Evolutionary conservation across 2,888 invertebrate genomes (phyloP).

Genomic region (Mimumesa dahlbomi): DNA sequence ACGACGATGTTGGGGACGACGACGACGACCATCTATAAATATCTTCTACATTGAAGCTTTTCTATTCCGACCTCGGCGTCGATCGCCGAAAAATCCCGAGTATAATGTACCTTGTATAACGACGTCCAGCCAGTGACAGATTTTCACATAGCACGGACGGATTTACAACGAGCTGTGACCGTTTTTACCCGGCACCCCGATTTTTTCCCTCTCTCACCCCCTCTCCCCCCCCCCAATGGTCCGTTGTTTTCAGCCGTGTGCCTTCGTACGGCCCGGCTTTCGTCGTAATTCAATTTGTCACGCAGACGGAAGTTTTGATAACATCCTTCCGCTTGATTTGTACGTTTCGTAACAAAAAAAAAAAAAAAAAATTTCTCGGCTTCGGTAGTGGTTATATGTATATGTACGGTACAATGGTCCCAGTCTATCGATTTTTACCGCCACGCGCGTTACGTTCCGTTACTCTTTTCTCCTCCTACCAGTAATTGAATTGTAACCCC

Average conservation of each 20-base stretch:
- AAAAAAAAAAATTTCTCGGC: constrained; percentile 42
- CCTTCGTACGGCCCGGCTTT: constrained; percentile 54
- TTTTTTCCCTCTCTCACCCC: background rate
- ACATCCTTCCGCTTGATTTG: constrained; percentile 69
- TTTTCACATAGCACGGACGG: constrained; percentile 50
- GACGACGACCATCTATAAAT: constrained; percentile 54
- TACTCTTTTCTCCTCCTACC: background rate
- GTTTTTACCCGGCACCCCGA: constrained; percentile 12
- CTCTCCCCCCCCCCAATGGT: background rate
- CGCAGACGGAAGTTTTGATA: constrained; percentile 70
- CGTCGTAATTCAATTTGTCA: constrained; percentile 69
- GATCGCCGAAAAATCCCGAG: constrained; percentile 54
- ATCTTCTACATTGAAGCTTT: constrained; percentile 35
- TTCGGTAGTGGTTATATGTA: too few species aligned
- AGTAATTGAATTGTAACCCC: constrained; percentile 49
- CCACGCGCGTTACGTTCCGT: constrained; percentile 28
- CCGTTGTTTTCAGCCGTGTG: constrained; percentile 45
- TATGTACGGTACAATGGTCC: constrained; percentile 47
- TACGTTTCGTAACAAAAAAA: constrained; percentile 45
- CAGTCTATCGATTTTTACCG: constrained; percentile 53
- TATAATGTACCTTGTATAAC: constrained; percentile 25
- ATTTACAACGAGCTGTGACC: constrained; percentile 51
- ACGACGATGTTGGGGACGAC: constrained; percentile 28
- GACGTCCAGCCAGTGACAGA: constrained; percentile 50
- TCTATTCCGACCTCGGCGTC: constrained; percentile 7